A percentile compares a stretch with the other conserved stretches of the same genome.
Evolutionary conservation across 2,888 invertebrate species (phyloP).

Genomic region (Rugalucina vietnamica): DNA sequence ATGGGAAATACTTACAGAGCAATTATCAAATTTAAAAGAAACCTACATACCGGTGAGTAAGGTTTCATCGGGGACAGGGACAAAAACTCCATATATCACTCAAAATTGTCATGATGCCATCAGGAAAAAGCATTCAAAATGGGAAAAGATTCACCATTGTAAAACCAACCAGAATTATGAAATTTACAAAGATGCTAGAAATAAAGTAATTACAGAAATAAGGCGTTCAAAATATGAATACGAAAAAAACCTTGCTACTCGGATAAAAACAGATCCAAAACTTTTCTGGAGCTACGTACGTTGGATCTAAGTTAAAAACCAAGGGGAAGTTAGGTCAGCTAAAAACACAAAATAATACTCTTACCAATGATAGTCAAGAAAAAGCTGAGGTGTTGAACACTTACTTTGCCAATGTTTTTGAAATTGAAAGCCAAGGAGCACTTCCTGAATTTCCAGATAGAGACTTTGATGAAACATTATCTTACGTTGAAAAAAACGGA

Average conservation of each 20-base stretch:
- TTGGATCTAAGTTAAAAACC: conserved; percentile 22
- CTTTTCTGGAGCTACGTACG: conserved; percentile 38
- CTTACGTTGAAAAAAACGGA: not conserved
- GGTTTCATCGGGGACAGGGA: not conserved
- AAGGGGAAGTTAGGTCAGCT: too few relatives aligned
- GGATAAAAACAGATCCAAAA: conserved; percentile 32
- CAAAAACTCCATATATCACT: not conserved
- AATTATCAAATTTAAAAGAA: not conserved
- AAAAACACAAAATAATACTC: too few relatives aligned
- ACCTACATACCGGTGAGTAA: not conserved
- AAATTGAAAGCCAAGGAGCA: not conserved
- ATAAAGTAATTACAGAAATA: conserved; percentile 19
- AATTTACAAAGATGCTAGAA: conserved; percentile 25
- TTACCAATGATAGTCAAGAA: not conserved
- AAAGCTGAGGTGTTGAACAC: conserved; percentile 20
- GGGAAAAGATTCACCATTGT: conserved; percentile 7
- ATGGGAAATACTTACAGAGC: not conserved
- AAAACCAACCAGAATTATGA: conserved; percentile 3
- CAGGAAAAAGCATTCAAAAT: conserved; percentile 8
- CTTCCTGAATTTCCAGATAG: not conserved
- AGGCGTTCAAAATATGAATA: conserved; percentile 13
- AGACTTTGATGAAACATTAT: not conserved
- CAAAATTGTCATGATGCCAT: not conserved
- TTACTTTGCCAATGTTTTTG: conserved; percentile 25
- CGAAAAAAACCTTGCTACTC: conserved; percentile 15